Conservation (phyloP, 2,888 invertebrate genomes). For the Archips xylosteana region DNA sequence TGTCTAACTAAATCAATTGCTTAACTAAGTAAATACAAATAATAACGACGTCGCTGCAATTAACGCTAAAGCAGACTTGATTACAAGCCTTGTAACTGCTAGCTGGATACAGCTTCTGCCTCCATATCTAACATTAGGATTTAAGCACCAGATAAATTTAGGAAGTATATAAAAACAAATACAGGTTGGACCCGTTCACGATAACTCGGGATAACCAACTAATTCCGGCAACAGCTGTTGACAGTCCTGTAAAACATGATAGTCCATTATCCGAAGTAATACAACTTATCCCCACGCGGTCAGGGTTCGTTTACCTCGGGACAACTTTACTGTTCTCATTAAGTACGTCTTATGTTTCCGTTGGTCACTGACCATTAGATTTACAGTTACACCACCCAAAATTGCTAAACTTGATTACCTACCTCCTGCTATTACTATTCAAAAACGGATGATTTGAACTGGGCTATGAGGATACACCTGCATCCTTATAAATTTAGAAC, state of each 20-base stretch:
- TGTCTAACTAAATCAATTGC: too few species aligned
- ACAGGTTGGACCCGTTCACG: not conserved
- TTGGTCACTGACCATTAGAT: conserved; percentile 50
- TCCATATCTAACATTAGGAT: too few species aligned
- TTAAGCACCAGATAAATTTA: too few species aligned
- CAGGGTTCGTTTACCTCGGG: conserved; percentile 50
- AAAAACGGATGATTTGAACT: not conserved
- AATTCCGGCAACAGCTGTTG: not conserved
- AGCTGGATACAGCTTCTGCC: too few species aligned
- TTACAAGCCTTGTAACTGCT: too few species aligned
- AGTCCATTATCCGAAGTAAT: conserved; percentile 13
- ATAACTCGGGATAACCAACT: not conserved
- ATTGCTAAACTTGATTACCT: conserved; percentile 10
- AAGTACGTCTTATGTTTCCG: conserved; percentile 40
- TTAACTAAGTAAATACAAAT: too few species aligned
- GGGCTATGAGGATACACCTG: too few species aligned
- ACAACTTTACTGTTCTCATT: conserved; percentile 45
- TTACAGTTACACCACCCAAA: conserved; percentile 31
- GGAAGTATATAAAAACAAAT: too few species aligned
- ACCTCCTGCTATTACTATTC: not conserved
- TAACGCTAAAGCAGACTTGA: too few species aligned
- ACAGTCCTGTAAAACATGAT: not conserved
- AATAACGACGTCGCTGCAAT: too few species aligned
- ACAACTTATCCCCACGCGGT: conserved; percentile 46
- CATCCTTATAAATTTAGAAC: too few species aligned